Evolutionary conservation across 2,888 invertebrate species (phyloP).

Genomic region (Hypena proboscidalis): DNA sequence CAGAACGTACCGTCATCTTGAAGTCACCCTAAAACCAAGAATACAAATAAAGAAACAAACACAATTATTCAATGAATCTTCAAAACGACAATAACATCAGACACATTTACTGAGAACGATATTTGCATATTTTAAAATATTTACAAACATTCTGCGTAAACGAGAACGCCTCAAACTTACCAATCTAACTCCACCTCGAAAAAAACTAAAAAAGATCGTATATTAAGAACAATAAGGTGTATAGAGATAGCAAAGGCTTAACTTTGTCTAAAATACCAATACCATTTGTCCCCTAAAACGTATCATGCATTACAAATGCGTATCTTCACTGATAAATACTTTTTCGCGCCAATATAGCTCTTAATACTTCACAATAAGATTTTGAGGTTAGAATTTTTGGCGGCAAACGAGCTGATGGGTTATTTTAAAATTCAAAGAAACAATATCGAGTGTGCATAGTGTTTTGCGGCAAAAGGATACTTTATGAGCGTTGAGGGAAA

Average conservation of each 20-base stretch:
- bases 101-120: conserved; percentile 52
- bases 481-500: conserved; percentile 78
- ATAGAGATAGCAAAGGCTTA: conserved; percentile 19
- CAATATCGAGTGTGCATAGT: conserved; percentile 79
- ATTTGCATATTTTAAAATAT: conserved; percentile 64
- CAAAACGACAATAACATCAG: conserved; percentile 54
- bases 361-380: conserved; percentile 45
- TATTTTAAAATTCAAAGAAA: conserved; percentile 81
- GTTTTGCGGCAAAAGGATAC: conserved; percentile 65
- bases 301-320: conserved; percentile 50
- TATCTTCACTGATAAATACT: conserved; percentile 25
- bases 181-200: conserved; percentile 21
- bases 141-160: conserved; percentile 53
- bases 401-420: conserved; percentile 32
- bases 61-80: conserved; percentile 52
- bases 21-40: conserved; percentile 10
- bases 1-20: neutral
- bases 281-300: conserved; percentile 57
- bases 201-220: conserved; percentile 30
- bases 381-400: conserved; percentile 42
- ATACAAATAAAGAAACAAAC: conserved; percentile 30
- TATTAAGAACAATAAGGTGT: conserved; percentile 20
- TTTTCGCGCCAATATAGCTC: conserved; percentile 48
- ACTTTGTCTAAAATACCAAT: conserved; percentile 55
- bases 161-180: conserved; percentile 36